phyloP scores from a whole-genome alignment of 1,140 invertebrate species.

The Ectropis grisescens region DNA sequence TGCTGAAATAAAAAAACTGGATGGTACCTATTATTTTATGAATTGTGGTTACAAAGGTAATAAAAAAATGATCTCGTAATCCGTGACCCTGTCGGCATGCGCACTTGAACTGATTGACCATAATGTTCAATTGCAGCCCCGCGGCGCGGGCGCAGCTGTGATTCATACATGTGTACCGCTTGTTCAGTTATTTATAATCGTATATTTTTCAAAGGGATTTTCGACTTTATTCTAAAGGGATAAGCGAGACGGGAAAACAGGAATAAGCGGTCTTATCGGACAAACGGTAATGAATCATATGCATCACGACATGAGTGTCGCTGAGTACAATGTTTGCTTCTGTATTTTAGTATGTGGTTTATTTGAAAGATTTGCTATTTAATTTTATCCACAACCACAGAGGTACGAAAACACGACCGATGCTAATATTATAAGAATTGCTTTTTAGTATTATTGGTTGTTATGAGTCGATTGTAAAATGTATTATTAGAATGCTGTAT shows the following conservation, averaged over 20 bases:
- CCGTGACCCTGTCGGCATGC: conserved; percentile 25
- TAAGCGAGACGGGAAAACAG: neutral
- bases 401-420: too few relatives aligned
- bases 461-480: too few relatives aligned
- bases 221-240: neutral
- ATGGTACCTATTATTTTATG: neutral
- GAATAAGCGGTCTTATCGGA: neutral
- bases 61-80: conserved; percentile 2
- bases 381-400: too few relatives aligned
- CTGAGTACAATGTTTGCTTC: too few relatives aligned
- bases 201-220: neutral
- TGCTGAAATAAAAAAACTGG: neutral
- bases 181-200: neutral
- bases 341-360: too few relatives aligned
- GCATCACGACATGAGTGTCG: too few relatives aligned
- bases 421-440: too few relatives aligned
- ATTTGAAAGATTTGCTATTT: too few relatives aligned
- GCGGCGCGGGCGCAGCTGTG: conserved; percentile 10
- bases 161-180: conserved; percentile 7
- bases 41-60: neutral
- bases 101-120: conserved; percentile 56
- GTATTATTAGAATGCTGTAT: too few relatives aligned
- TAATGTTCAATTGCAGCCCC: conserved; percentile 19
- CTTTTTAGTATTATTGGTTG: too few relatives aligned
- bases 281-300: too few relatives aligned